Evolutionary conservation across 2,888 invertebrate species (phyloP).

Genomic region (Heteropelma amictum): DNA sequence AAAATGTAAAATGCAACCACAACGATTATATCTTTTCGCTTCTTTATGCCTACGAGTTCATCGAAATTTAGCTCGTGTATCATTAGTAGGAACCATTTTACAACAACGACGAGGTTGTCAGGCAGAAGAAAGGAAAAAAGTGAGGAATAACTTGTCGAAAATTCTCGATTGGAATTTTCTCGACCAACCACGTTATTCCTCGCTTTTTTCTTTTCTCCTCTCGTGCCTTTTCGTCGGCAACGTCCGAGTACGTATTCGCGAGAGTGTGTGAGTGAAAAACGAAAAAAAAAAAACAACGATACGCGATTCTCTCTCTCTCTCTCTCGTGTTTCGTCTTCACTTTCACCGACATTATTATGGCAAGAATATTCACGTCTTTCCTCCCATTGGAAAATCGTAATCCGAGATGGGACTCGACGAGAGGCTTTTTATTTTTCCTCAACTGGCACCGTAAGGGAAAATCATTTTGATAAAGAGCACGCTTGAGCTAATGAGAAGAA

Average conservation of each 20-base stretch:
- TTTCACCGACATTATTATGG: slow-evolving; percentile 56
- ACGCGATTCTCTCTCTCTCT: slow-evolving; percentile 1
- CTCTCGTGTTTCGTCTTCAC: not conserved
- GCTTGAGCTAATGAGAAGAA: too few species aligned
- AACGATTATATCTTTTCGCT: not conserved
- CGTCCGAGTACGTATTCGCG: slow-evolving; percentile 4
- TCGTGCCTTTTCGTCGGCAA: not conserved
- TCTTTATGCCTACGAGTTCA: slow-evolving; percentile 57
- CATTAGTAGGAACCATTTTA: slow-evolving; percentile 75
- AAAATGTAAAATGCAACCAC: slow-evolving; percentile 10
- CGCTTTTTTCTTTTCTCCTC: not conserved
- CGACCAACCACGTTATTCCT: not conserved
- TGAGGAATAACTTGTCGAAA: not conserved
- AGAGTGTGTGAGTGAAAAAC: not conserved
- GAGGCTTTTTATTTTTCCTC: not conserved
- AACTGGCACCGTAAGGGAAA: not conserved
- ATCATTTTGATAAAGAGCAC: too few species aligned
- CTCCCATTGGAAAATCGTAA: slow-evolving; percentile 37
- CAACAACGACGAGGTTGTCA: slow-evolving; percentile 62
- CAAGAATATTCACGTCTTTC: slow-evolving; percentile 59
- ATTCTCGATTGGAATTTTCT: not conserved
- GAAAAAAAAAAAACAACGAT: not conserved
- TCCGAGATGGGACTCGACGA: slow-evolving; percentile 8
- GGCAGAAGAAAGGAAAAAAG: not conserved
- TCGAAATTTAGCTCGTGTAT: slow-evolving; percentile 67